Evolutionary conservation across 2,797 vertebrate genomes (phyloP), one percentile per base, ranked within the genome.

Genomic region (Catharus ustulatus): DNA sequence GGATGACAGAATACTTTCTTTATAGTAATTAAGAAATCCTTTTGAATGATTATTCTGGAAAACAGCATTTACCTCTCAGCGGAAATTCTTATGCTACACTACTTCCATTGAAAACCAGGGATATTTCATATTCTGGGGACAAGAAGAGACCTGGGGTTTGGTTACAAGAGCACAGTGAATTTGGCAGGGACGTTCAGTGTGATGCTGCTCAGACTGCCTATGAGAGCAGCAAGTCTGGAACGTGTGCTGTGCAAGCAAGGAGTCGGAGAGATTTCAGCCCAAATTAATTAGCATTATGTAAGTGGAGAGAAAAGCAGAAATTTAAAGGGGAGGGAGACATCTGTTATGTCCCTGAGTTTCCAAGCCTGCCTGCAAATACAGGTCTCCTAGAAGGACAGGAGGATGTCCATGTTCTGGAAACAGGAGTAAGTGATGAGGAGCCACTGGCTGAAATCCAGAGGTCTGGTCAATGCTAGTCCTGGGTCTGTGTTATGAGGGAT

Each of bases 221-320:
- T 92, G 93, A 93, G 93, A 95, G 89, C 89, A 89, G 81, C 75
- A 22, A 64, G 92, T 79, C 91, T 95, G 89, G 87, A 91, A 75
- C 48, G 82, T 62, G 29, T 83, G 89, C 76, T 87, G 82, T 80
- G 92, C 90, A 85, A 87, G 79, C 83, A 89, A 61, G 66, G 85
- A 83, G 75, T 52, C 40, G 8, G 87, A 59, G 84, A 84, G 78
- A 63, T 84, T 93, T 76, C 89, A 79, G 84, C 89, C 89, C 91
- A 96, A 88, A 95, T 94, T 95, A 96, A 96, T 96, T 93, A 96
- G 78, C 84, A 82, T 94, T 94, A 93, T 95, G 92, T 89, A 95
- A 95, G 91, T 11, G 55, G 66, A 91, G 89, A 86, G 75, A 84
- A 87, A 89, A 93, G 79, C 82, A 88, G 73, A 85, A 85, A 90